A percentile compares a stretch with the other conserved stretches of the same genome.
These are phyloP conservation scores for Sebastes taczanowskii DNA, from an alignment of 2,797 vertebrate genomes.

Conservation along the genomic window DNA sequence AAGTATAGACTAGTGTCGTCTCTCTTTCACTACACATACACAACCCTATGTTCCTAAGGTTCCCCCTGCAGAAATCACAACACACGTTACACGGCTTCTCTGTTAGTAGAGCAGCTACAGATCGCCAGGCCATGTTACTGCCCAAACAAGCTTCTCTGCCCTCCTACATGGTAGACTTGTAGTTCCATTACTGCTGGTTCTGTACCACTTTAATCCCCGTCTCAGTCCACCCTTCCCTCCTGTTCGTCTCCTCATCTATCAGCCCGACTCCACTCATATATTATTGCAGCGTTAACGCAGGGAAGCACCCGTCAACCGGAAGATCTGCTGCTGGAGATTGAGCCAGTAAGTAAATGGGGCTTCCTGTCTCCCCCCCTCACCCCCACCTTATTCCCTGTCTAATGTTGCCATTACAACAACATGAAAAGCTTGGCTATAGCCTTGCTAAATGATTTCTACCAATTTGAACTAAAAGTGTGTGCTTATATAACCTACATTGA, in stretches of 20 bases:
- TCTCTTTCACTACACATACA: constrained; percentile 12
- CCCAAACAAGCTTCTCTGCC: constrained; percentile 25
- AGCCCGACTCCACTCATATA: constrained; percentile 65
- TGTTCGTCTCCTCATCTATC: constrained; percentile 68
- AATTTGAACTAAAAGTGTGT: neutral
- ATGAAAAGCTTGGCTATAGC: constrained; percentile 21
- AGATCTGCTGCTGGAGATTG: constrained; percentile 82
- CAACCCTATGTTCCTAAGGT: neutral
- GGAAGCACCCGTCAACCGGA: constrained; percentile 76
- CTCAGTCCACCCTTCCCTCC: constrained; percentile 53
- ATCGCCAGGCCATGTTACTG: constrained; percentile 9
- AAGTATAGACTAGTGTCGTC: neutral
- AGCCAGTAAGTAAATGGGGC: constrained; percentile 64
- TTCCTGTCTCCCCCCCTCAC: constrained; percentile 72
- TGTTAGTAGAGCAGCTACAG: constrained; percentile 6
- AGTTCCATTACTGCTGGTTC: constrained; percentile 80
- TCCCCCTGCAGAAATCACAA: constrained; percentile 44
- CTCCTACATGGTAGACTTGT: constrained; percentile 68
- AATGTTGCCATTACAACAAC: constrained; percentile 57
- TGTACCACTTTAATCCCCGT: constrained; percentile 26
- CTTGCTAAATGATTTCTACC: neutral
- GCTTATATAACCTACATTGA: neutral
- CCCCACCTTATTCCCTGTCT: constrained; percentile 47
- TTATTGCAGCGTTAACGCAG: constrained; percentile 75
- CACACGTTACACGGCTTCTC: constrained; percentile 22